Conservation (phyloP, 2,113 vertebrate genomes). For the Lipophrys pholis region DNA sequence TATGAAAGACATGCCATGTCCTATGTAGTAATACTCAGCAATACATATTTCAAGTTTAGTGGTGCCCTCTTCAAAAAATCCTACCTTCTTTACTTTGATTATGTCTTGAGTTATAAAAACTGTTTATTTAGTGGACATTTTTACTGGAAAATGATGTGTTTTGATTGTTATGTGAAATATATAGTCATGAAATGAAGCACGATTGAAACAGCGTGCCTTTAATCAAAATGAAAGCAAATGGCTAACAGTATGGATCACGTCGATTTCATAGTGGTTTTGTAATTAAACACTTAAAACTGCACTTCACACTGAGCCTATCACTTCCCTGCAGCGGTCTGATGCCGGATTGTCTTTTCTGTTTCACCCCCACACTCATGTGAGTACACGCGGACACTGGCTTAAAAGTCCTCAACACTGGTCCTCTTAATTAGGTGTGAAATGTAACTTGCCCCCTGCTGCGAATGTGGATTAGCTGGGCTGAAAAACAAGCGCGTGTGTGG, state of each 20-base stretch:
- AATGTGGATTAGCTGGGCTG: slow-evolving; percentile 28
- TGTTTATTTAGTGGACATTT: slow-evolving; percentile 29
- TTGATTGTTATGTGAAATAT: slow-evolving; percentile 28
- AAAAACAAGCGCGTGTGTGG: slow-evolving; percentile 2
- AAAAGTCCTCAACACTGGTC: not conserved
- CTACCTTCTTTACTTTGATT: too few species aligned
- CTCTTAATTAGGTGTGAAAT: slow-evolving; percentile 62
- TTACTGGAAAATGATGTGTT: slow-evolving; percentile 18
- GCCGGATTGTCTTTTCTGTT: slow-evolving; percentile 25
- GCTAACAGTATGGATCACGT: slow-evolving; percentile 42
- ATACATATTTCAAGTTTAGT: too few species aligned
- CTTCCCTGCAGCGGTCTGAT: slow-evolving; percentile 24
- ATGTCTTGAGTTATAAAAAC: slow-evolving; percentile 11
- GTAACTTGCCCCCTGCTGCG: slow-evolving; percentile 36
- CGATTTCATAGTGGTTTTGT: slow-evolving; percentile 47
- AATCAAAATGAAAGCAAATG: slow-evolving; percentile 39
- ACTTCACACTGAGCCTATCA: slow-evolving; percentile 18
- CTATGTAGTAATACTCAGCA: too few species aligned
- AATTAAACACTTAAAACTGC: slow-evolving; percentile 28
- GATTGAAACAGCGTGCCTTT: slow-evolving; percentile 37
- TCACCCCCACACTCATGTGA: not conserved
- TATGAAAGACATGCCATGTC: too few species aligned
- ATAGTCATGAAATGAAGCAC: slow-evolving; percentile 54
- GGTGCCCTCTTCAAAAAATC: too few species aligned
- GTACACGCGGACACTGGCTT: too few species aligned